Conservation (phyloP, 2,888 invertebrate genomes). For the Aromia moschata region DNA sequence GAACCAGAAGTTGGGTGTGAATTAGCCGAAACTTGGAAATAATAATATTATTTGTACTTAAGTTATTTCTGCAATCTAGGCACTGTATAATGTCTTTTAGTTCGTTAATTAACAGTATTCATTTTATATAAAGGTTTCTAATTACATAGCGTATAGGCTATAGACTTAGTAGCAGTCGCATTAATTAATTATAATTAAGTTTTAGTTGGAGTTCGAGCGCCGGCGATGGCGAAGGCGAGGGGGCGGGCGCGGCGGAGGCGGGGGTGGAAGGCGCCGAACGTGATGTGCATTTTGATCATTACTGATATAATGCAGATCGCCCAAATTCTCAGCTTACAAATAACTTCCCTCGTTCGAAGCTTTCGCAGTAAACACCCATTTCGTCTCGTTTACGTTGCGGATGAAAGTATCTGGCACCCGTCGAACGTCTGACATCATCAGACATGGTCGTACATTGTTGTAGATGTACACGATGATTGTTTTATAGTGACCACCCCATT, state of each 20-base stretch:
- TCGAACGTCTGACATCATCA: background rate
- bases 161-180: constrained; percentile 61
- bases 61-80: constrained; percentile 62
- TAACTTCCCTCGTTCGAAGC: constrained; percentile 12
- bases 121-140: constrained; percentile 71
- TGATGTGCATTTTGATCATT: constrained; percentile 63
- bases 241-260: constrained; percentile 32
- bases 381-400: background rate
- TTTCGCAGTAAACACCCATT: constrained; percentile 5
- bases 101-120: constrained; percentile 70
- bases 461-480: too few species aligned
- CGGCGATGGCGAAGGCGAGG: constrained; percentile 29
- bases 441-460: too few species aligned
- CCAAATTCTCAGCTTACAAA: constrained; percentile 48
- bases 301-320: constrained; percentile 61
- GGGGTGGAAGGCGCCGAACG: constrained; percentile 47
- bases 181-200: constrained; percentile 82
- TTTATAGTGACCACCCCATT: too few species aligned
- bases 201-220: constrained; percentile 69
- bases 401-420: background rate
- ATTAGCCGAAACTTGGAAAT: constrained; percentile 44
- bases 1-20: constrained; percentile 38
- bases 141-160: constrained; percentile 68
- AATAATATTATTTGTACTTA: constrained; percentile 60
- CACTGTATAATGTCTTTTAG: constrained; percentile 67